phyloP scores from a whole-genome alignment of 92 coral and sea anemone genomes.

The Actinostola sp. region DNA sequence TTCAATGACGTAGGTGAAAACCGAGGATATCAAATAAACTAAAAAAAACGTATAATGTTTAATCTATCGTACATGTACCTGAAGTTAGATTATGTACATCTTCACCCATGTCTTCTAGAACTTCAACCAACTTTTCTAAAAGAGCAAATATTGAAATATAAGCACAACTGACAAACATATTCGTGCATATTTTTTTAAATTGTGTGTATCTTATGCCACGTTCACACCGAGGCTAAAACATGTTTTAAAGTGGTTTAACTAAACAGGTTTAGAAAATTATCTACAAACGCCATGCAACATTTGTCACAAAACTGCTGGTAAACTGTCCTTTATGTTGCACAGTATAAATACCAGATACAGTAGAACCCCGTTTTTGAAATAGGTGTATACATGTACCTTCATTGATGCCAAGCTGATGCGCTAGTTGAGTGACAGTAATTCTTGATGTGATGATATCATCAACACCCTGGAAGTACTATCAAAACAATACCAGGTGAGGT shows the following conservation, averaged over 20 bases:
- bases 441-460: conserved; percentile 37
- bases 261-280: too few relatives aligned
- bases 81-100: conserved; percentile 59
- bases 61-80: conserved; percentile 41
- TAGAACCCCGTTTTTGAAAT: not conserved
- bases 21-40: too few relatives aligned
- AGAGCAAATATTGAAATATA: too few relatives aligned
- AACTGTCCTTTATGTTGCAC: too few relatives aligned
- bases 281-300: too few relatives aligned
- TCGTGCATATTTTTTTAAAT: too few relatives aligned
- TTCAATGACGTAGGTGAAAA: too few relatives aligned
- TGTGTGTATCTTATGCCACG: too few relatives aligned
- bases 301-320: too few relatives aligned
- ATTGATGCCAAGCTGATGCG: conserved; percentile 39
- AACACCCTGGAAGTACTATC: not conserved
- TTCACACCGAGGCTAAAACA: too few relatives aligned
- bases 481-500: not conserved
- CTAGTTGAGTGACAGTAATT: conserved; percentile 56
- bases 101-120: conserved; percentile 81
- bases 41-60: not conserved
- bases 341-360: not conserved
- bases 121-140: conserved; percentile 23
- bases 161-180: too few relatives aligned
- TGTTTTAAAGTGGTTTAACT: too few relatives aligned
- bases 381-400: conserved; percentile 27